phyloP scores from a whole-genome alignment of 1,140 invertebrate genomes.

The Hermatobates lingyangjiaoensis region DNA sequence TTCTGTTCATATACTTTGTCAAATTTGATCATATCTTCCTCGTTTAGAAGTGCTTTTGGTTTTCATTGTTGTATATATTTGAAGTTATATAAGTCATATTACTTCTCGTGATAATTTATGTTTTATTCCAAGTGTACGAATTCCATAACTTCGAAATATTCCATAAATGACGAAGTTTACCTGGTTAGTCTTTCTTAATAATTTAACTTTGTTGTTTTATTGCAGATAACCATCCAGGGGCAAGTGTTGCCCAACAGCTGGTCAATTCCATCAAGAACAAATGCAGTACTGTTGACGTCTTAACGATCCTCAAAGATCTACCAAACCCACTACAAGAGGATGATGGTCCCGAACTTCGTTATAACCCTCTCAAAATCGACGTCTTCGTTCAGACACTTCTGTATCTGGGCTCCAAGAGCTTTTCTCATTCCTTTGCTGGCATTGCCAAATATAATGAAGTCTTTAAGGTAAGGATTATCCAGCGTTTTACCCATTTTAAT shows the following conservation, averaged over 20 bases:
- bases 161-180: too few relatives aligned
- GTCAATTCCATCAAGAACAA: constrained; percentile 70
- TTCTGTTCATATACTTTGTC: too few relatives aligned
- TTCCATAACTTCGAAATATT: too few relatives aligned
- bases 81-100: too few relatives aligned
- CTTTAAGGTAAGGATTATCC: constrained; percentile 47
- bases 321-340: constrained; percentile 53
- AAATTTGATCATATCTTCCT: too few relatives aligned
- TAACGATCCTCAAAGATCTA: constrained; percentile 73
- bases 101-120: too few relatives aligned
- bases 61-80: too few relatives aligned
- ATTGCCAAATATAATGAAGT: constrained; percentile 92
- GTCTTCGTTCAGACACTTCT: constrained; percentile 90
- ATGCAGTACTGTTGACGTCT: constrained; percentile 72
- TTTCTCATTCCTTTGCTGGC: constrained; percentile 93
- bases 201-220: constrained; percentile 16
- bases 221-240: constrained; percentile 59
- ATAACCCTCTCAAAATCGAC: constrained; percentile 86
- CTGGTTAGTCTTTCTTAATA: not conserved
- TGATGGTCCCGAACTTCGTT: constrained; percentile 36
- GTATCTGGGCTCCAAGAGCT: constrained; percentile 86
- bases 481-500: not conserved
- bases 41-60: too few relatives aligned
- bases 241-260: constrained; percentile 62
- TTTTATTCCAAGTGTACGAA: too few relatives aligned